A percentile compares a stretch with the other conserved stretches of the same genome.
phyloP scores from a whole-genome alignment of 2,113 vertebrate genomes.

The Stigmatopora argus region DNA sequence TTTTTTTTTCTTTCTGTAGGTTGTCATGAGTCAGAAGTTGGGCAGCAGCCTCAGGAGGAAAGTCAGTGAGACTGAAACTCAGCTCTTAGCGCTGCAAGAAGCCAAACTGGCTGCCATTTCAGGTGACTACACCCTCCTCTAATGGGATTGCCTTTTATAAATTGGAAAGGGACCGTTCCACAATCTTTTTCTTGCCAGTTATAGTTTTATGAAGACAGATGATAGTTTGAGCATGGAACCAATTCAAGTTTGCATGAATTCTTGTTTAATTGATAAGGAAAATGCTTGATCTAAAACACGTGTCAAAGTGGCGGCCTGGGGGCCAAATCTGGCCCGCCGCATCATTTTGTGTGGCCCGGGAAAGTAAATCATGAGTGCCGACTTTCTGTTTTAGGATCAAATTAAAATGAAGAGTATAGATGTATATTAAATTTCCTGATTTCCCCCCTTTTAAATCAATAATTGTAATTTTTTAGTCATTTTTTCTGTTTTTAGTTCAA shows the following conservation, averaged over 20 bases:
- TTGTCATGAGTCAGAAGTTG: conserved; percentile 79
- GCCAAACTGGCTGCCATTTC: conserved; percentile 81
- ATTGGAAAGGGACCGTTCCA: no score
- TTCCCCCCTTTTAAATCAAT: no score
- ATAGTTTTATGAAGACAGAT: background rate
- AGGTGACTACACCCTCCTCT: conserved; percentile 34
- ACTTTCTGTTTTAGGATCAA: no score
- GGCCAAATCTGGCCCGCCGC: no score
- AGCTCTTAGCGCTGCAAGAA: conserved; percentile 79
- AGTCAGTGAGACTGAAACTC: conserved; percentile 80
- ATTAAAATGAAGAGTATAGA: no score
- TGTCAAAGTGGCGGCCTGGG: no score
- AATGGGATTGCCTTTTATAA: conserved; percentile 31
- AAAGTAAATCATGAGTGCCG: no score
- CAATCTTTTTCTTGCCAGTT: background rate
- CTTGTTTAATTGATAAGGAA: background rate
- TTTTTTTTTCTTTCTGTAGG: conserved; percentile 66
- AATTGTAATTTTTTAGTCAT: no score
- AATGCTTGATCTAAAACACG: background rate
- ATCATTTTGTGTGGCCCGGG: no score
- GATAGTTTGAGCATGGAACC: background rate
- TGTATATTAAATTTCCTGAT: no score
- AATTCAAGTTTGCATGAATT: background rate
- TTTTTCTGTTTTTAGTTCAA: no score
- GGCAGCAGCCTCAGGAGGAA: conserved; percentile 78